Conservation (phyloP, 2,113 vertebrate species). For the Nerophis lumbriciformis region DNA sequence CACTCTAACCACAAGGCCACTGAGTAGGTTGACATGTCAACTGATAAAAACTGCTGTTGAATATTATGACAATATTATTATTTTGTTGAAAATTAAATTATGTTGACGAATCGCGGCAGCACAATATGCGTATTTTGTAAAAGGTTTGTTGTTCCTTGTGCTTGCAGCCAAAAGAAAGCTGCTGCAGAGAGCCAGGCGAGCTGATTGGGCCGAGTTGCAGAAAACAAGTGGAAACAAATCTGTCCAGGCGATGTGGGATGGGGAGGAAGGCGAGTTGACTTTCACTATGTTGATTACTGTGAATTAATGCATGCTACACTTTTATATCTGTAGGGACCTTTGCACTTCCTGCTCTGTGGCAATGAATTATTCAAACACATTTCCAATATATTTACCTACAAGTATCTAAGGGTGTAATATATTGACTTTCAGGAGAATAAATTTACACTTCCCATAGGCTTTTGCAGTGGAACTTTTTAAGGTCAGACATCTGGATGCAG, state of each 20-base stretch:
- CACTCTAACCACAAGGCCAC: too few relatives aligned
- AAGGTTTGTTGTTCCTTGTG: constrained; percentile 30
- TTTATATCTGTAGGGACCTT: neutral
- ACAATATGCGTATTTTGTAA: too few relatives aligned
- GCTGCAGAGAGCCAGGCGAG: constrained; percentile 61
- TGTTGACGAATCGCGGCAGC: too few relatives aligned
- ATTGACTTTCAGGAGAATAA: neutral
- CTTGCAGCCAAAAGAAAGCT: constrained; percentile 65
- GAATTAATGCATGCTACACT: neutral
- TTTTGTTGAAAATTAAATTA: too few relatives aligned
- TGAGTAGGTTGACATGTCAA: too few relatives aligned
- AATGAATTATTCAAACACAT: neutral
- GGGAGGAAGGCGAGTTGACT: constrained; percentile 74
- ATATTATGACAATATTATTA: too few relatives aligned
- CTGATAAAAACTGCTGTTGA: too few relatives aligned
- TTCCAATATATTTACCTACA: neutral
- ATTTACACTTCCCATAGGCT: too few relatives aligned
- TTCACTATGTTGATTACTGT: neutral
- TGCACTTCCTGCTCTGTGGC: too few relatives aligned
- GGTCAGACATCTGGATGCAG: too few relatives aligned
- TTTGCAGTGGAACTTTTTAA: neutral
- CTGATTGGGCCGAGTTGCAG: constrained; percentile 69
- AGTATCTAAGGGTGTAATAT: neutral
- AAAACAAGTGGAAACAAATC: constrained; percentile 67
- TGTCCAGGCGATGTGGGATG: constrained; percentile 83